Percentiles rank a stretch among this genome's conserved stretches.
These are phyloP conservation scores for Suillia variegata DNA, from an alignment of 2,888 invertebrate species.

Conservation along the genomic window DNA sequence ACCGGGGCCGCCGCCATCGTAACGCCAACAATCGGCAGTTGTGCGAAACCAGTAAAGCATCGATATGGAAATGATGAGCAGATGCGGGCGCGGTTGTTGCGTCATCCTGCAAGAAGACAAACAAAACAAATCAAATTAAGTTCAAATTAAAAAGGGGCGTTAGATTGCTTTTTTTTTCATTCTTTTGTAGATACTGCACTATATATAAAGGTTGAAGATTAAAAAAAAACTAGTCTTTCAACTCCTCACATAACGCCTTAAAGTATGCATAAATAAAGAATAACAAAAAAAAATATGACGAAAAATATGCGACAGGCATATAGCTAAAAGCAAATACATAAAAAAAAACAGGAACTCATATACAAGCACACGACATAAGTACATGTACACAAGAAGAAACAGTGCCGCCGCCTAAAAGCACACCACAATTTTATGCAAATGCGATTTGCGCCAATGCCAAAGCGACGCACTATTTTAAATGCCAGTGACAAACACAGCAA, in stretches of 20 bases:
- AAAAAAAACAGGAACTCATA: background rate
- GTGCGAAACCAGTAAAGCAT: constrained; percentile 55
- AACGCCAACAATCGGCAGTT: constrained; percentile 59
- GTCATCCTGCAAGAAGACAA: constrained; percentile 41
- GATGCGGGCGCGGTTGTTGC: constrained; percentile 47
- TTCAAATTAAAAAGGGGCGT: background rate
- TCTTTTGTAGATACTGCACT: too few relatives aligned
- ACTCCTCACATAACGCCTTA: too few relatives aligned
- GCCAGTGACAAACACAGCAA: background rate
- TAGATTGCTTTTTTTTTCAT: constrained; percentile 7
- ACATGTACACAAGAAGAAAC: background rate
- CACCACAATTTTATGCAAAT: constrained; percentile 8
- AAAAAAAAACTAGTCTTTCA: too few relatives aligned
- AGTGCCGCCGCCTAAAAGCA: background rate
- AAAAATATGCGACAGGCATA: background rate
- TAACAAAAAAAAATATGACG: background rate
- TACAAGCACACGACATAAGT: background rate
- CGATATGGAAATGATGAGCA: constrained; percentile 57
- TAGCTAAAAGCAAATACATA: background rate
- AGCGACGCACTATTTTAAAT: background rate
- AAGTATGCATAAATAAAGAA: background rate
- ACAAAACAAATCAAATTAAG: constrained; percentile 5
- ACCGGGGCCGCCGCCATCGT: constrained; percentile 53
- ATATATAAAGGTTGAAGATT: too few relatives aligned
- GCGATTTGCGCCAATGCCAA: background rate